These are phyloP conservation scores for Meandrusa payeni DNA, from an alignment of 2,888 invertebrate genomes.

Conservation along the genomic window DNA sequence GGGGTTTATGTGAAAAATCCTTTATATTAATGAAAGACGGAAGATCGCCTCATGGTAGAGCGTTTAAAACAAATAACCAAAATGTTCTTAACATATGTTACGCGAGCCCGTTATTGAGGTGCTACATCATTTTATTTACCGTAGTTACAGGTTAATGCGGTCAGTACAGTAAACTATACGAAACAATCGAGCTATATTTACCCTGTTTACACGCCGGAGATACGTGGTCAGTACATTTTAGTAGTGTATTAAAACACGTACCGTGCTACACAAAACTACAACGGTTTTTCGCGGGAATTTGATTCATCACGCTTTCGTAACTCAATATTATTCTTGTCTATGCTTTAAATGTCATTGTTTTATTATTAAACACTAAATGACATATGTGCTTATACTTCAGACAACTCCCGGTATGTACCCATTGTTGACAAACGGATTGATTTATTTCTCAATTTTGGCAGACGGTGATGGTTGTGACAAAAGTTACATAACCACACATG, in stretches of 20 bases:
- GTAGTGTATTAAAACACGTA: conserved; percentile 28
- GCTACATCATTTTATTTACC: conserved; percentile 77
- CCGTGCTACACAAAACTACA: not conserved
- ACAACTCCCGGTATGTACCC: conserved; percentile 34
- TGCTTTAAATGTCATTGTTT: conserved; percentile 16
- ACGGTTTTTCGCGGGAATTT: conserved; percentile 9
- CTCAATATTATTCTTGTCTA: conserved; percentile 6
- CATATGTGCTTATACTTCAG: conserved; percentile 31
- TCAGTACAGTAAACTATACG: conserved; percentile 54
- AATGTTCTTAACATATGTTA: conserved; percentile 62
- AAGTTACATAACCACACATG: conserved; percentile 50
- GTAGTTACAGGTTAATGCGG: conserved; percentile 66
- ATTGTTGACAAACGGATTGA: conserved; percentile 51
- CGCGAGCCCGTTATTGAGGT: conserved; percentile 63
- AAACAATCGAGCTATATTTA: conserved; percentile 69
- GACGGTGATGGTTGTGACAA: conserved; percentile 49
- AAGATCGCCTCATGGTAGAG: conserved; percentile 53
- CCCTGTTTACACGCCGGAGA: conserved; percentile 46
- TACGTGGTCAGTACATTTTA: conserved; percentile 37
- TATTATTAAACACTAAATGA: conserved; percentile 17
- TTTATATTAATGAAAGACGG: conserved; percentile 57
- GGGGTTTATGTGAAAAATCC: conserved; percentile 28
- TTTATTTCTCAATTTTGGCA: conserved; percentile 53
- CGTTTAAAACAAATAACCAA: conserved; percentile 72
- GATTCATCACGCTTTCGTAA: conserved; percentile 4